These are phyloP conservation scores for Triplophysa siluroides DNA, from an alignment of 2,113 vertebrate genomes.

Conservation along the genomic window DNA sequence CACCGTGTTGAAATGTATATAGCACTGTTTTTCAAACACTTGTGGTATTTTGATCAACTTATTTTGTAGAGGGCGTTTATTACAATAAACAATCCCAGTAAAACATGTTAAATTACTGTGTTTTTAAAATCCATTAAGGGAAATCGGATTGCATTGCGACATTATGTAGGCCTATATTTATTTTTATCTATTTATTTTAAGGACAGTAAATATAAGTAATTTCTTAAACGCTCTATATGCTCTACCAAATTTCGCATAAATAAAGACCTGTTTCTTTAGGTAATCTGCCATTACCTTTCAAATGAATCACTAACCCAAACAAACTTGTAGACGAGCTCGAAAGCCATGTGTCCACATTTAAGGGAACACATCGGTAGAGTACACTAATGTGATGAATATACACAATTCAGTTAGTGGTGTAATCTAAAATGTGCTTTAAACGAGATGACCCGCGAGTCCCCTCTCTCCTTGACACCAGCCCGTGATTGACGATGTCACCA, in stretches of 20 bases:
- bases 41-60: conserved; percentile 54
- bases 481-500: conserved; percentile 40
- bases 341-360: conserved; percentile 23
- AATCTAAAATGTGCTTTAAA: conserved; percentile 26
- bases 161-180: no score
- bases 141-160: conserved; percentile 25
- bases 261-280: conserved; percentile 37
- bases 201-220: conserved; percentile 41
- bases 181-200: background rate
- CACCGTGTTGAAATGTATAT: conserved; percentile 50
- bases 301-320: conserved; percentile 67
- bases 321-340: background rate
- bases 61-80: conserved; percentile 43
- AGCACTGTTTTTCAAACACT: conserved; percentile 63
- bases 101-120: conserved; percentile 31
- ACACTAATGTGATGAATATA: conserved; percentile 28
- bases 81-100: conserved; percentile 36
- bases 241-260: conserved; percentile 25
- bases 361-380: conserved; percentile 7
- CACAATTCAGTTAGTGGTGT: conserved; percentile 15
- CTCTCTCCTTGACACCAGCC: conserved; percentile 4
- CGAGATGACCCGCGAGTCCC: conserved; percentile 16
- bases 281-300: conserved; percentile 61
- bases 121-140: conserved; percentile 48
- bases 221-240: conserved; percentile 37